Base-by-base conservation (phyloP, 1,140 invertebrate species). In the Habropoda laboriosa region DNA sequence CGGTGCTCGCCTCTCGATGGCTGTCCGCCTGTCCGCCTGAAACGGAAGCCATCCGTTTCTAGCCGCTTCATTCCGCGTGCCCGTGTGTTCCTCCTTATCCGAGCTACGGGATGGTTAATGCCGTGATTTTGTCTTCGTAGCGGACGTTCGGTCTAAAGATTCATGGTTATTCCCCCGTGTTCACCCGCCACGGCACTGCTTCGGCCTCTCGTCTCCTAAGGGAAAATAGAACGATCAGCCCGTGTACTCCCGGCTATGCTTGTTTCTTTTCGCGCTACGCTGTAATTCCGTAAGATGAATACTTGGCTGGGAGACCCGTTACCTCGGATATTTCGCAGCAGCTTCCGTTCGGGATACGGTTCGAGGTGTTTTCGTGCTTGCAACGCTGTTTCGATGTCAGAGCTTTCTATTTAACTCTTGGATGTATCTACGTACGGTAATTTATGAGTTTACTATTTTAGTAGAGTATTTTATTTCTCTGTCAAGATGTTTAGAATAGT, bases 1-100 rank as follows among this genome's bases (percentile, higher is more conserved):
- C 47, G 21, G 58, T 70, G 73, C 74, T 86, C 79, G 60, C 47
- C 71, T 80, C 82, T 86, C 83, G 80, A 82, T 81, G 75, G 70
- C 73, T 81, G 84, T 86, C 84, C 84, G 79, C 70, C 80, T 85
- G 84, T 86, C 83, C 83, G 64, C 70, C 42, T 67, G 79, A 68
- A 79, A 81, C 80, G 83, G 79, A 85, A 82, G 60, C 83, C 80
- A 86, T 86, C 83, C 84, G 84, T 86, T 86, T 85, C 83, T 72
- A 78, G 55, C 74, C 51, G 83, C 80, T 86, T 85, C 66, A 53
- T 80, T 51, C 76, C 27, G 38, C 5, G 61, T 18, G 1, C 45
- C 55, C 42, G 38, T 72, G 38, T 53, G 47, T 58, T 63, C 68
- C 53, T 61, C 75, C 76, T 72, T 72, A 72, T 49, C 76, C 74